Evolutionary conservation across 2,888 invertebrate genomes (phyloP), one percentile per base, ranked within the genome.

Genomic region (Matsumyia berberina): DNA sequence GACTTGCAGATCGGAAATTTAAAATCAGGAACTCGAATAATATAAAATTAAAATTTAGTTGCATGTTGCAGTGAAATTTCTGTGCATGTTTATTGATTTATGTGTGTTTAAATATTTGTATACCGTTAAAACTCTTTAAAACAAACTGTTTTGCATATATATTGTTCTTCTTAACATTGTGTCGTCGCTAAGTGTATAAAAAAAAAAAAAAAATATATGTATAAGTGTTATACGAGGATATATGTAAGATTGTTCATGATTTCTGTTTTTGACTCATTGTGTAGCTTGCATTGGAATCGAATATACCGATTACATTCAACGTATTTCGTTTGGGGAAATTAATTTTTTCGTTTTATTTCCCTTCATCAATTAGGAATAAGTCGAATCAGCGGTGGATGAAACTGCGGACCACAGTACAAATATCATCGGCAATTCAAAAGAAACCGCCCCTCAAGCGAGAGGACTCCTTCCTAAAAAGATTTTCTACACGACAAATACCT

Each of bases 381-480:
- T 96, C 97, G 90, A 98, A 97, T 92, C 97, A 98, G 91, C 94
- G 98, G 93, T 99, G 99, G 97, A 96, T 97, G 96, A 98, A 98
- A 92, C 94, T 99, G 87, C 94, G 98, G 88, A 97, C 97, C 70
- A 98, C 98, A 58, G 97, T 97, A 88, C 97, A 97, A 92, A 94
- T 97, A 89, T 97, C 97, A 88, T 96, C 97, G 85, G 97, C 97
- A 67, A 95, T 96, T 89, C 96, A 96, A 92, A 97, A 97, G 93
- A 97, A 97, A 92, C 96, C 96, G 79, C 96, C 96, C 53, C 93
- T 97, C 90, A 98, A 97, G 92, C 94, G 97, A 88, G 98, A 97
- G 93, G 97, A 96, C 92, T 98, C 97, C 57, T 98, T 98, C 92
- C 93, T 98, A 89, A 97, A 97, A 92, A 94, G 97, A 88, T 98